Base-by-base conservation (phyloP, 2,797 vertebrate genomes). In the Argyrosomus regius region DNA sequence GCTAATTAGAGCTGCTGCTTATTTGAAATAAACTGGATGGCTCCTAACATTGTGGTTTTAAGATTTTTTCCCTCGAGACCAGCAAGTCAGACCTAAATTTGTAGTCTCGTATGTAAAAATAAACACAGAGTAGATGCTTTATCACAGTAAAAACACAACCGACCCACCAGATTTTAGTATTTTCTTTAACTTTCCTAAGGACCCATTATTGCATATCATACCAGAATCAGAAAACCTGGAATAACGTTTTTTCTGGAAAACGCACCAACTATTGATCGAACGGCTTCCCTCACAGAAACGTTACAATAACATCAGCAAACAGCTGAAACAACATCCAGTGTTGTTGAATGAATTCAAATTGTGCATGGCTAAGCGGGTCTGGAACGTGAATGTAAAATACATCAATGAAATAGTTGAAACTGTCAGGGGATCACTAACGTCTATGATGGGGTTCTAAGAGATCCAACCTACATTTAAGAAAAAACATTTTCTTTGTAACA, bases 301-400 rank as follows among this genome's bases (percentile, higher is more conserved):
- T 49, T 69, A 66, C 13, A 81, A 78, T 41, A 82, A 84, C 72
- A 82, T 48, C 6, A 63, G 43, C 10, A 72, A 72, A 65, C 54
- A 75, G 78, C 69, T 83, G 59, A 72, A 80, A 77, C 13, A 75
- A 77, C 50, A 78, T 39, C 16, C 28, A 52, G 17, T 69, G 62
- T 72, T 82, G 41, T 43, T 72, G 28, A 20, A 46, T 12, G n/a
- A 68, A 31, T 35, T 69, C 1, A 78, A 63, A 75, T 45, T 9
- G 61, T 67, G 66, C 43, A 72, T 66, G 48, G 16, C 26, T n/a
- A 1, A 57, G 45, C 1, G 0, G 8, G 3, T 59, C 53, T 56
- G 31, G 66, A 73, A 72, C 49, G 39, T 41, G 43, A 31, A 31
- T 31, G 31, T 31, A 31, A 31, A 31, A 31, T 31, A 39, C 35